Evolutionary conservation across 2,888 invertebrate species (phyloP), one percentile per base, ranked within the genome.

Genomic region (Trachelus iudaicus): DNA sequence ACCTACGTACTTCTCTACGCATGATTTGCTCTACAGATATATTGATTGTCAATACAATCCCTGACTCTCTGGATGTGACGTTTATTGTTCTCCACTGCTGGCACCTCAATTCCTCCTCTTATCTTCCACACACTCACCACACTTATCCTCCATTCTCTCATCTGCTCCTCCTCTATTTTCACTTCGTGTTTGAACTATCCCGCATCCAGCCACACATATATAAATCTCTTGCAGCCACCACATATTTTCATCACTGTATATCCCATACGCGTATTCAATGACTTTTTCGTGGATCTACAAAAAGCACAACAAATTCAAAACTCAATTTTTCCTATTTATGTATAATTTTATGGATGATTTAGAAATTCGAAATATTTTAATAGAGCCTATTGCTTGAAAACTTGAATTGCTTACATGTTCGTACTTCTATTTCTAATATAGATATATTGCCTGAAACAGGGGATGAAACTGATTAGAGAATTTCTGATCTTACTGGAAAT

Each of bases 401-500:
- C 15, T 40, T 23, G 56, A 56, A 23, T 56, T 9, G 23, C 23
- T 23, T 56, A 2, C 23, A 9, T 23, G 2, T 23, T 9, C 56
- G 9, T 56, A 23, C 23, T 56, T 23, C 56, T 23, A 23, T 23
- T 23, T 23, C 56, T 2, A 9, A 15, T 23, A 23, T 56, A 23
- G 23, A 56, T 15, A 40, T 23, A 9, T 56, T 56, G 56, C 9
- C 23, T 56, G 56, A 56, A 56, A 23, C 15, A 56, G 56, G 9
- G 23, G 23, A 23, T 56, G 23, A 6, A 9, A 56, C 56, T 56
- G 80, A 83, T 83, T 83, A 79, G 77, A 78, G 81, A 80, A 81
- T 81, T 81, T 81, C 79, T 82, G 75, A 75, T 56, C 40, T 15
- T 56, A 56, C 15, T 56, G 56, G 23, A 56, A 56, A 56, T 56